A percentile compares a stretch with the other conserved stretches of the same genome.
Evolutionary conservation across 2,113 vertebrate species (phyloP).

Genomic region (Equus quagga): DNA sequence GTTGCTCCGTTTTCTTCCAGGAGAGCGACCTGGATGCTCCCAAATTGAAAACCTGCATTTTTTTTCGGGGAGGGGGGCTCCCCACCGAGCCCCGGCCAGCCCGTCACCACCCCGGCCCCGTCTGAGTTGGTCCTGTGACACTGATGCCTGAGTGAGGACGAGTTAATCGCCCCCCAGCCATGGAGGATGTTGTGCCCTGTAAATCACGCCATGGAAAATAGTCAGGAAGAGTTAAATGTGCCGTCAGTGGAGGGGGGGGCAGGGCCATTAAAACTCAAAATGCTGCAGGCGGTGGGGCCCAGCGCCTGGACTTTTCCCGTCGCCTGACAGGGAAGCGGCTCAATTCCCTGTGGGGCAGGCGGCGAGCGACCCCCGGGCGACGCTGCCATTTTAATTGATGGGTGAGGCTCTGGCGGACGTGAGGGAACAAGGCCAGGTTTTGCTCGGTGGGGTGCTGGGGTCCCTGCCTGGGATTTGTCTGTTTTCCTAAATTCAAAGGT

Average conservation of each 20-base stretch:
- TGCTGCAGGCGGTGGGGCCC: not conserved
- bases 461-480: not conserved
- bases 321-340: not conserved
- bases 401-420: not conserved
- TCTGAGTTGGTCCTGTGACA: not conserved
- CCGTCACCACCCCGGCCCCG: rapidly evolving
- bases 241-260: rapidly evolving
- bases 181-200: not conserved
- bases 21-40: rapidly evolving
- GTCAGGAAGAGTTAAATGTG: not conserved
- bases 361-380: not conserved
- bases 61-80: rapidly evolving
- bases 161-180: not conserved
- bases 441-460: rapidly evolving
- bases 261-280: not conserved
- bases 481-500: not conserved
- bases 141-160: rapidly evolving
- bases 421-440: not conserved
- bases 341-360: not conserved
- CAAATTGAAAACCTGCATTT: rapidly evolving
- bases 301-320: not conserved
- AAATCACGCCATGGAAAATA: not conserved
- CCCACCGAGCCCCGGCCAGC: rapidly evolving
- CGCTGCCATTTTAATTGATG: not conserved
- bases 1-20: rapidly evolving